These are phyloP conservation scores for Drosophila mayaguana DNA, from an alignment of 2,888 invertebrate genomes.

Conservation along the genomic window DNA sequence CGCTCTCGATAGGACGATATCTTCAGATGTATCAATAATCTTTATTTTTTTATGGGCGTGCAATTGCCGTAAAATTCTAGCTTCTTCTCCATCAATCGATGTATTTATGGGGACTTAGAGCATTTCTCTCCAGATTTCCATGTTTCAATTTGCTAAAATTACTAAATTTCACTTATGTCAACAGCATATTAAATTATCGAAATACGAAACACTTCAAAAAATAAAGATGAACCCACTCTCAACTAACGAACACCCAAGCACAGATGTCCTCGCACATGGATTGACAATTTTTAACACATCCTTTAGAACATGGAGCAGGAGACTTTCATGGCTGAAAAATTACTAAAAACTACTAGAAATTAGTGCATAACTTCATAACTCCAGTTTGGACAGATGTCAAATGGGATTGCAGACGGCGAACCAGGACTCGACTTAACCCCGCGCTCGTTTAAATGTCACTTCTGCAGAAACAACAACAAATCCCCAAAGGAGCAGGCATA, in stretches of 20 bases:
- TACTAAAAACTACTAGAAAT: slow-evolving; percentile 63
- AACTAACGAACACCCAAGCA: slow-evolving; percentile 9
- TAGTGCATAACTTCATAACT: slow-evolving; percentile 65
- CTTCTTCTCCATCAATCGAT: too few relatives aligned
- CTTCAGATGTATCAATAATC: slow-evolving; percentile 27
- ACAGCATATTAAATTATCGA: neutral
- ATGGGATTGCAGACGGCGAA: slow-evolving; percentile 48
- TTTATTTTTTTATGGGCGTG: slow-evolving; percentile 35
- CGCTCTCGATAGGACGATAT: slow-evolving; percentile 31
- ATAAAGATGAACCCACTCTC: too few relatives aligned
- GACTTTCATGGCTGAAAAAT: slow-evolving; percentile 56
- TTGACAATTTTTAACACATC: slow-evolving; percentile 19
- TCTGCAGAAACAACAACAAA: slow-evolving; percentile 65
- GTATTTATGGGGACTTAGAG: too few relatives aligned
- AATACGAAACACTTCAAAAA: neutral
- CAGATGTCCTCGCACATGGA: neutral
- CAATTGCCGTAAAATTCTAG: slow-evolving; percentile 69
- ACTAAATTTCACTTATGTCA: neutral
- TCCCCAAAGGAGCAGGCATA: slow-evolving; percentile 68
- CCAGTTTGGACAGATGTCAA: slow-evolving; percentile 66
- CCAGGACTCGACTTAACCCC: slow-evolving; percentile 32
- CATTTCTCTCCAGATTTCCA: too few relatives aligned
- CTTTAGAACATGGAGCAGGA: slow-evolving; percentile 24
- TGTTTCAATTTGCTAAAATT: neutral
- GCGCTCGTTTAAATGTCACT: slow-evolving; percentile 72